These are phyloP conservation scores for Tetrax tetrax DNA, from an alignment of 2,113 vertebrate genomes.

Conservation along the genomic window DNA sequence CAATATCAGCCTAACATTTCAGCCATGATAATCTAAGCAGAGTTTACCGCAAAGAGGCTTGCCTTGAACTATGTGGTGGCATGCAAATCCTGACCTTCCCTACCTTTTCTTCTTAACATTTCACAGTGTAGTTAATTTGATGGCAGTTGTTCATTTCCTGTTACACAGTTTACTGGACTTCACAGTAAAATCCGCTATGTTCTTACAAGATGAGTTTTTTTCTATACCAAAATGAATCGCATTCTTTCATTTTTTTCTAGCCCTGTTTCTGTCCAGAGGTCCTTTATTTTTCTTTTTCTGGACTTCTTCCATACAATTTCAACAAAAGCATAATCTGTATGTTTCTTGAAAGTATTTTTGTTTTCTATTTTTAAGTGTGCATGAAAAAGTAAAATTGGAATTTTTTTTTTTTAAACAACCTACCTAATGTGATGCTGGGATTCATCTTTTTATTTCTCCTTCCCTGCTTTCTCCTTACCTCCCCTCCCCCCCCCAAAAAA, in stretches of 20 bases:
- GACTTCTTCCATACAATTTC: neutral
- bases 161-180: neutral
- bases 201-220: neutral
- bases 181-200: neutral
- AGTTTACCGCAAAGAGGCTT: neutral
- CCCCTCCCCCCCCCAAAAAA: fast-evolving
- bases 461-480: neutral
- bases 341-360: neutral
- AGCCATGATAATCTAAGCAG: neutral
- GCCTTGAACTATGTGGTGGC: neutral
- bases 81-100: neutral
- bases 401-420: neutral
- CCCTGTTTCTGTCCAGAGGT: neutral
- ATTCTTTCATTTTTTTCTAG: neutral
- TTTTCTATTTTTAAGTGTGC: neutral
- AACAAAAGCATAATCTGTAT: neutral
- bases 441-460: neutral
- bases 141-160: neutral
- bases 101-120: neutral
- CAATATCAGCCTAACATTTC: neutral
- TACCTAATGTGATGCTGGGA: neutral
- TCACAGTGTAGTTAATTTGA: neutral
- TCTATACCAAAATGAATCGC: neutral
- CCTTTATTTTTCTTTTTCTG: neutral
- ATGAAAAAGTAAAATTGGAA: neutral